Conservation (phyloP, 2,113 vertebrate species). For the Apodemus sylvaticus region DNA sequence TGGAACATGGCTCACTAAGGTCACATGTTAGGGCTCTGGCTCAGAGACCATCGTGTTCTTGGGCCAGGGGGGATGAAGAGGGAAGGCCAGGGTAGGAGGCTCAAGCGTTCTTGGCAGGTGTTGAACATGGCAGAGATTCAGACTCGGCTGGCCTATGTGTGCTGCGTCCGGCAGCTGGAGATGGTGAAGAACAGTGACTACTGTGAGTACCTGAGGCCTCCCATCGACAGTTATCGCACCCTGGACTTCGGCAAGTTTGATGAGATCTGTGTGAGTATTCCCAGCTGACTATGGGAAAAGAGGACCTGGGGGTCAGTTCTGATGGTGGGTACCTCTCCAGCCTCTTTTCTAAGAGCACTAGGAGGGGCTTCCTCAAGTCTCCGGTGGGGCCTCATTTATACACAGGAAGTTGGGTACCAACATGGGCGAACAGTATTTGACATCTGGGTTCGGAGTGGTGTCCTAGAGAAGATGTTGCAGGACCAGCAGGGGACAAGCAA, state of each 20-base stretch:
- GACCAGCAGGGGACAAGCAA: constrained; percentile 92
- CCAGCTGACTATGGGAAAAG: background rate
- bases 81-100: background rate
- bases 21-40: background rate
- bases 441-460: constrained; percentile 92
- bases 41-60: background rate
- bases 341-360: background rate
- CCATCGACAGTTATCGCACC: constrained; percentile 93
- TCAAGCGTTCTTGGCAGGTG: constrained; percentile 85
- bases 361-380: background rate
- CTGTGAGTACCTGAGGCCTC: constrained; percentile 95
- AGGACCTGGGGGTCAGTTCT: background rate
- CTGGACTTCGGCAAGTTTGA: constrained; percentile 95
- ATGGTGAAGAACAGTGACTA: constrained; percentile 93
- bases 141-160: constrained; percentile 94
- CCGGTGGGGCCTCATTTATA: background rate
- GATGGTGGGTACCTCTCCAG: background rate
- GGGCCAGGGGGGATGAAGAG: background rate
- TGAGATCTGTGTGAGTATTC: constrained; percentile 93
- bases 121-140: constrained; percentile 98
- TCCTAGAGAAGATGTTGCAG: constrained; percentile 94
- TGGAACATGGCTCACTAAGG: background rate
- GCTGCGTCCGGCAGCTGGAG: constrained; percentile 96
- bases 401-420: constrained; percentile 95
- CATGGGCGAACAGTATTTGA: constrained; percentile 94